These are phyloP conservation scores for Acanthurus tractus DNA, from an alignment of 2,797 vertebrate genomes.

Conservation along the genomic window DNA sequence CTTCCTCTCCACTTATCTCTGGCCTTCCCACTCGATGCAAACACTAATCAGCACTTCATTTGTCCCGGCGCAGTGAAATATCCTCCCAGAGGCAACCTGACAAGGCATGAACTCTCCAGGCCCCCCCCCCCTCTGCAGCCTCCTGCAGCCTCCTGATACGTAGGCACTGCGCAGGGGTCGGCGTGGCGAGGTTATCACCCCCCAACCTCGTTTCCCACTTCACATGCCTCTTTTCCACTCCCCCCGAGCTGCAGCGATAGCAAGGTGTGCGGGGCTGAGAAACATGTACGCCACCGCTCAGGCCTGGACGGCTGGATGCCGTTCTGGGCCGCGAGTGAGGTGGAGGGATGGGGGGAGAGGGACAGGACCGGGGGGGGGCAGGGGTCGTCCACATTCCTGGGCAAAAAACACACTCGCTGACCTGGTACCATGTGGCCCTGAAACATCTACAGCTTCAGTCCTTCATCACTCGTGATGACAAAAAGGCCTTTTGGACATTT, in stretches of 20 bases:
- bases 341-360: slow-evolving; percentile 42
- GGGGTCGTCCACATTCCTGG: slow-evolving; percentile 86
- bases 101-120: slow-evolving; percentile 75
- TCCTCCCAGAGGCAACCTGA: slow-evolving; percentile 76
- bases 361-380: slow-evolving; percentile 55
- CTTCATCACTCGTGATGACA: slow-evolving; percentile 77
- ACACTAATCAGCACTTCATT: slow-evolving; percentile 83
- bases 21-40: slow-evolving; percentile 71
- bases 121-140: slow-evolving; percentile 64
- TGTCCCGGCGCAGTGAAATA: slow-evolving; percentile 66
- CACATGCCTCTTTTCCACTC: slow-evolving; percentile 84
- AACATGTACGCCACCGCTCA: slow-evolving; percentile 86
- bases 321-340: slow-evolving; percentile 61
- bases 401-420: slow-evolving; percentile 78
- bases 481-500: slow-evolving; percentile 66
- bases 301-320: slow-evolving; percentile 61
- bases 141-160: slow-evolving; percentile 71
- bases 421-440: slow-evolving; percentile 40
- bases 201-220: slow-evolving; percentile 76
- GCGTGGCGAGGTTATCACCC: slow-evolving; percentile 77
- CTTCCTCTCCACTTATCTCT: slow-evolving; percentile 83
- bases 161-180: slow-evolving; percentile 62
- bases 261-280: slow-evolving; percentile 89
- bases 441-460: slow-evolving; percentile 51
- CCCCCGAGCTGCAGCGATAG: slow-evolving; percentile 86